Percentiles rank a stretch among this genome's conserved stretches.
These are phyloP conservation scores for Agrilus cyanescens DNA, from an alignment of 2,888 invertebrate genomes.

Conservation along the genomic window DNA sequence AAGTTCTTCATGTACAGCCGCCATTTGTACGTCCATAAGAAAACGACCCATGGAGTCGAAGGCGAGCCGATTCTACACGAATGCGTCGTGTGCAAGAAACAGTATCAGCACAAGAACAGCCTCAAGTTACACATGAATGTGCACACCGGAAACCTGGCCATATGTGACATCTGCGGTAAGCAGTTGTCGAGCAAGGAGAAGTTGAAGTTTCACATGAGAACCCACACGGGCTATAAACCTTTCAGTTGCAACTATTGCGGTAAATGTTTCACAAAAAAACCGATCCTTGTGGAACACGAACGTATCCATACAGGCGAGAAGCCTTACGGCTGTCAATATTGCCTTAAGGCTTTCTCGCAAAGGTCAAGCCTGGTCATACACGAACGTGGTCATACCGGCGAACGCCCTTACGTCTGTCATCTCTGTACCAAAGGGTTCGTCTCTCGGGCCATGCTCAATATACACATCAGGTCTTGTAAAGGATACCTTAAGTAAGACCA, in stretches of 20 bases:
- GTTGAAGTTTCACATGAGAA: conserved; percentile 35
- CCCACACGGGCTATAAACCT: conserved; percentile 32
- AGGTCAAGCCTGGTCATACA: conserved; percentile 52
- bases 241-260: conserved; percentile 31
- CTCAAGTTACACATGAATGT: conserved; percentile 34
- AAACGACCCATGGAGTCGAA: conserved; percentile 27
- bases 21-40: conserved; percentile 31
- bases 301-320: conserved; percentile 32
- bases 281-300: conserved; percentile 31
- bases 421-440: conserved; percentile 50
- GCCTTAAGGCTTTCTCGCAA: conserved; percentile 51
- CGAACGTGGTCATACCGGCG: conserved; percentile 51
- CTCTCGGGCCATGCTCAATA: conserved; percentile 48
- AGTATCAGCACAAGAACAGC: conserved; percentile 34
- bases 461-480: conserved; percentile 44
- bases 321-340: conserved; percentile 42
- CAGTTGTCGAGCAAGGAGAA: conserved; percentile 41
- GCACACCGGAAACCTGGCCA: conserved; percentile 40
- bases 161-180: conserved; percentile 50
- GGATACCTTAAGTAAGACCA: conserved; percentile 14
- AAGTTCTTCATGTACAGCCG: conserved; percentile 38
- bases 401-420: conserved; percentile 46
- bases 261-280: conserved; percentile 33
- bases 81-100: conserved; percentile 34
- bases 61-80: conserved; percentile 27